Evolutionary conservation across 2,797 vertebrate species (phyloP), one percentile per base, ranked within the genome.

Genomic region (Girardinus metallicus): DNA sequence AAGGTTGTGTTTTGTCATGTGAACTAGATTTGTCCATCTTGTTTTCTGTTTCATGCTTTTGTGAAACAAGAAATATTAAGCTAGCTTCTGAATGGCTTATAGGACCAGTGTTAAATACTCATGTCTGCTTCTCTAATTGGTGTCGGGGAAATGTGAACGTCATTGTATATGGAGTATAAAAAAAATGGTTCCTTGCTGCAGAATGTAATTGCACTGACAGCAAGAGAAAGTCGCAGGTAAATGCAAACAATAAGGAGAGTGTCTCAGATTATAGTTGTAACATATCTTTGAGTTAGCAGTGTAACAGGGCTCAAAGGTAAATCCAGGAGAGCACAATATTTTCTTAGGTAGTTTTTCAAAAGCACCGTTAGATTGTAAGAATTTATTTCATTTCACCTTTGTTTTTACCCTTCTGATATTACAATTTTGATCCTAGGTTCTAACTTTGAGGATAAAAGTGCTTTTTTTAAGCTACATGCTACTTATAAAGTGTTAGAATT

Each of bases 31-130:
- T 68, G 64, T 72, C 73, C 62, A 13, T 81, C 3, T 21, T 34
- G 31, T 70, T 81, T 41, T 73, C 9, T 6, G 53, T 75, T 47
- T 78, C 10, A 44, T 77, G 43, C 44, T 79, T 16, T 70, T 2
- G 5, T 5, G 70, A 41, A 80, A 64, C 9, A 57, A 75, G 15
- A 66, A 72, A 57, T 74, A 71, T 75, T 75, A 60, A 43, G 39
- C 49, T 47, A 6, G 23, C 49, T 68, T 49, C 16, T 70, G 53
- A 36, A 43, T 4, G 47, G 44, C 53, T 66, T 74, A 46, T 75
- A 29, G 57, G 66, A 66, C 53, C 77, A 16, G 21, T 23, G 16
- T 74, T 76, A 10, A 83, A 75, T 57, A 9, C 85, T 84, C 31
- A 57, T 75, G n/a, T 60, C 51, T 31, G 51, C 7, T 41, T 43